Percentiles rank a stretch among this genome's conserved stretches.
These are phyloP conservation scores for Petrocephalus sullivani DNA, from an alignment of 2,797 vertebrate species.

Conservation along the genomic window DNA sequence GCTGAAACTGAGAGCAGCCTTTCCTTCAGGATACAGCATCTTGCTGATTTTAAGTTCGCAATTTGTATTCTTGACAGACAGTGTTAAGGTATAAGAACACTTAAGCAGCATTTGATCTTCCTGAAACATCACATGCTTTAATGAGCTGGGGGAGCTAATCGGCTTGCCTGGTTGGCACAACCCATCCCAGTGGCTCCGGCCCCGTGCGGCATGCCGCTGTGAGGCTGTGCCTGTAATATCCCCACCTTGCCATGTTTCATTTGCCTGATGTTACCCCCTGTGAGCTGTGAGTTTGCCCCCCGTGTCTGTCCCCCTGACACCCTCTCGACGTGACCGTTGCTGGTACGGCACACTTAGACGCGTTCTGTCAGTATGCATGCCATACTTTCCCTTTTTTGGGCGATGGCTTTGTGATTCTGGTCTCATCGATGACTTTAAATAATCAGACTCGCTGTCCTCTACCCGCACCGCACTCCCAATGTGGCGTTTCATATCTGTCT, in stretches of 20 bases:
- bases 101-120: not conserved
- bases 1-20: not conserved
- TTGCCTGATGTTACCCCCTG: not conserved
- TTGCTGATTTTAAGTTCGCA: not conserved
- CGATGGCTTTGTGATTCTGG: not conserved
- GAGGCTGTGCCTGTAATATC: not conserved
- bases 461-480: not conserved
- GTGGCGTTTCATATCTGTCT: not conserved
- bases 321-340: not conserved
- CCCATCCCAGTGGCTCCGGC: not conserved
- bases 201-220: not conserved
- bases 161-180: not conserved
- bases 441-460: not conserved
- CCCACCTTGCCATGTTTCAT: not conserved
- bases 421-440: not conserved
- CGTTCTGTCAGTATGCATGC: not conserved
- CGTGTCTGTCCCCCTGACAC: too few relatives aligned
- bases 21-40: not conserved
- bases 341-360: not conserved
- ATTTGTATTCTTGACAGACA: constrained; percentile 5
- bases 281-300: not conserved
- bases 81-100: not conserved
- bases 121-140: not conserved
- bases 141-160: not conserved
- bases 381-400: not conserved